These are phyloP conservation scores for Poeciliopsis turneri DNA, from an alignment of 2,797 vertebrate species.

Conservation along the genomic window DNA sequence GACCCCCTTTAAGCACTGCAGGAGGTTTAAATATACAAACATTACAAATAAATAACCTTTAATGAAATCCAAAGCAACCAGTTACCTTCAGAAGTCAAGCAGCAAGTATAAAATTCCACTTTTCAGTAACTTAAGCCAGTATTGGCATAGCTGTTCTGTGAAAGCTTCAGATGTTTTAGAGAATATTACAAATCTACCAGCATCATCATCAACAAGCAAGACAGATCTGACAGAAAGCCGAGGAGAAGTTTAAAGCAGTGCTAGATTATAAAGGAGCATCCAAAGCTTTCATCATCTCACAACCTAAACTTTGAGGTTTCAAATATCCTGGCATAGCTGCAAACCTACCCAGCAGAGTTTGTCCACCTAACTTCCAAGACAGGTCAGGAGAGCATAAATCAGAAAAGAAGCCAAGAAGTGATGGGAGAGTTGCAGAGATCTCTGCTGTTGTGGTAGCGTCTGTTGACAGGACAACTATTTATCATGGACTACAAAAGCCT, in stretches of 20 bases:
- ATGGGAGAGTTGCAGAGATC: neutral
- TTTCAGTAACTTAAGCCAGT: neutral
- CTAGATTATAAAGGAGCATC: neutral
- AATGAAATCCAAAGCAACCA: neutral
- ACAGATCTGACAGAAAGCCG: neutral
- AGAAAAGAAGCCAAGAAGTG: neutral
- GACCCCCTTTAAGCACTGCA: too few species aligned
- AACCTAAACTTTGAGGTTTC: neutral
- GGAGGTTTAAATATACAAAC: too few species aligned
- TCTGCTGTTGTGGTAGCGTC: neutral
- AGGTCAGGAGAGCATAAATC: neutral
- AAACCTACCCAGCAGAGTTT: neutral
- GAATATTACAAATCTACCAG: neutral
- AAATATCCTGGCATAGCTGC: neutral
- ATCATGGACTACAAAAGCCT: neutral
- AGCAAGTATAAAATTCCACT: neutral
- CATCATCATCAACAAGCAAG: neutral
- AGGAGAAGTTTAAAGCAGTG: neutral
- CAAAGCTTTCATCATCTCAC: neutral
- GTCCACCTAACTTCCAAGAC: neutral
- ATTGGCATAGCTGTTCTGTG: neutral
- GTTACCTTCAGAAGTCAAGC: neutral
- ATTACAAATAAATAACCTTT: neutral
- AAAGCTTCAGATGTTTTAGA: neutral
- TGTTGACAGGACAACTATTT: neutral